These are phyloP conservation scores for Serilophus lunatus DNA, from an alignment of 2,113 vertebrate genomes.

Conservation along the genomic window DNA sequence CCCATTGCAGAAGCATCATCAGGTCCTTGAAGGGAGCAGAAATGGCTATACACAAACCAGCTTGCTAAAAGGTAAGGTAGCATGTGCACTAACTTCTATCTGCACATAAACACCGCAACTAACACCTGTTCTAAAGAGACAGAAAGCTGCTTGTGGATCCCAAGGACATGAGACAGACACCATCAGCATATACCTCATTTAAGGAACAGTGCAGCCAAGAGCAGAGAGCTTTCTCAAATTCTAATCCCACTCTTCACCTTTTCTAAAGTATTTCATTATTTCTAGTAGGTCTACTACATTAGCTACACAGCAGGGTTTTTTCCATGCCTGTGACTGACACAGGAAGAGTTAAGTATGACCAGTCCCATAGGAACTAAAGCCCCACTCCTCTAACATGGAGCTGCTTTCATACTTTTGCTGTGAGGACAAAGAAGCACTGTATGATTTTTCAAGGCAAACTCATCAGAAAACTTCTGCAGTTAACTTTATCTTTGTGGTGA, in stretches of 20 bases:
- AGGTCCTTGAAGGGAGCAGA: conserved; percentile 33
- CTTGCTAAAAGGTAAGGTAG: neutral
- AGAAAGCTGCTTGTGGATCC: neutral
- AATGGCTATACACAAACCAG: neutral
- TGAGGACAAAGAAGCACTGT: neutral
- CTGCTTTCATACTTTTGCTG: neutral
- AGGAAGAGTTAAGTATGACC: neutral
- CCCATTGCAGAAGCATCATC: conserved; percentile 56
- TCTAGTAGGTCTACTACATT: neutral
- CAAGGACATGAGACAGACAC: neutral
- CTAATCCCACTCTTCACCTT: neutral
- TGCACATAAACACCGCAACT: neutral
- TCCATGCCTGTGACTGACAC: neutral
- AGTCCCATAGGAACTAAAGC: neutral
- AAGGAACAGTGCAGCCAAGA: neutral
- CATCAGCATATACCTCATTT: neutral
- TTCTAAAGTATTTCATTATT: neutral
- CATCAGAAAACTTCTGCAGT: neutral
- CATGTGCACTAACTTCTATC: neutral
- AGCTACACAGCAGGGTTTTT: neutral
- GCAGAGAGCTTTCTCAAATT: neutral
- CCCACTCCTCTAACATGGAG: neutral
- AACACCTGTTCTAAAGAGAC: neutral
- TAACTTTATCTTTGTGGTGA: neutral
- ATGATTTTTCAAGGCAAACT: neutral